phyloP scores from a whole-genome alignment of 2,888 invertebrate genomes.

The Acanthosepion pharaonis region DNA sequence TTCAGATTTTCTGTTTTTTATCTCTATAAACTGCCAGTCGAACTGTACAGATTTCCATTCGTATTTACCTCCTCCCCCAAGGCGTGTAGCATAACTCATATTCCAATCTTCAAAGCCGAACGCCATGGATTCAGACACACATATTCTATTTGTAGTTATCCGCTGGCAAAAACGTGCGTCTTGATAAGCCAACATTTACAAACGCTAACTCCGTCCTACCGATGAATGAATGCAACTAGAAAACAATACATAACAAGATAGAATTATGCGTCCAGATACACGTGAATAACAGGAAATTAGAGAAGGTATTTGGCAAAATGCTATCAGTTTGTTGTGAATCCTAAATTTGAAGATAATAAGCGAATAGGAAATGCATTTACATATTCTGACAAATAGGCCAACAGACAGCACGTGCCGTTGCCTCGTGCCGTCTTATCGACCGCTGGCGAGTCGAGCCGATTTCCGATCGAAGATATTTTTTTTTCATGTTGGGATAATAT shows the following conservation, averaged over 20 bases:
- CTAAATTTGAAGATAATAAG: not conserved
- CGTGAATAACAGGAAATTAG: not conserved
- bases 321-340: not conserved
- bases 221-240: not conserved
- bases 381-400: not conserved
- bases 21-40: not conserved
- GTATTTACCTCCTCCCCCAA: not conserved
- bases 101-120: not conserved
- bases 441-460: not conserved
- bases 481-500: no score
- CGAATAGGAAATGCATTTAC: not conserved
- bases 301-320: not conserved
- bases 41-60: not conserved
- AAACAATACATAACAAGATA: not conserved
- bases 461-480: no score
- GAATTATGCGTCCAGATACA: not conserved
- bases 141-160: not conserved
- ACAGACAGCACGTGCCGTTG: not conserved
- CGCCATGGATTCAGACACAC: not conserved
- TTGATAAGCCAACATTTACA: not conserved
- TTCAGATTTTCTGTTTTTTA: not conserved
- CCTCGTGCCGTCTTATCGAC: not conserved
- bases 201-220: not conserved
- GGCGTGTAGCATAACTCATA: not conserved
- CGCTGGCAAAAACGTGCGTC: not conserved